These are phyloP conservation scores for Dicyrtomina minuta DNA, from an alignment of 2,888 invertebrate genomes.

Conservation along the genomic window DNA sequence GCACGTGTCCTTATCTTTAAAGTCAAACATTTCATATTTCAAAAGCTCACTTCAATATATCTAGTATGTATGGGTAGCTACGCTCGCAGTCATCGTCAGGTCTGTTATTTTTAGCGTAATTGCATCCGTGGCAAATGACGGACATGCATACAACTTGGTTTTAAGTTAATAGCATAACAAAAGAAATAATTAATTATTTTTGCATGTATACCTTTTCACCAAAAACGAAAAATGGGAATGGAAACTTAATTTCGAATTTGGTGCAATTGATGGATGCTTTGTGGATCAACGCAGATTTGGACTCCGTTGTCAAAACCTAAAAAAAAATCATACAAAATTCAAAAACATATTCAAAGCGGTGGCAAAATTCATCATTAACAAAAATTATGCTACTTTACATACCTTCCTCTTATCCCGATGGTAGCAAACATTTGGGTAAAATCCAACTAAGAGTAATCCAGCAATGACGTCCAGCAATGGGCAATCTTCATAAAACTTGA, in stretches of 20 bases:
- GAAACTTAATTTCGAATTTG: constrained; percentile 77
- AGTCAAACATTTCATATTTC: too few relatives aligned
- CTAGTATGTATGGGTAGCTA: too few relatives aligned
- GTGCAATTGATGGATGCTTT: constrained; percentile 95
- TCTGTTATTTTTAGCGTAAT: too few relatives aligned
- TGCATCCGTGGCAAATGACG: too few relatives aligned
- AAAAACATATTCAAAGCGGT: background rate
- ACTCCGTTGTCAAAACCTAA: constrained; percentile 87
- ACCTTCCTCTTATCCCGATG: constrained; percentile 94
- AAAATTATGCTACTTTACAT: constrained; percentile 8
- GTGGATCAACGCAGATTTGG: constrained; percentile 90
- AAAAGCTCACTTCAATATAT: too few relatives aligned
- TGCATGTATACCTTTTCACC: constrained; percentile 78
- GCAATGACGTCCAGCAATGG: constrained; percentile 78
- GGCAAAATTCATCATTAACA: background rate
- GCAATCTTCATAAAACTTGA: constrained; percentile 75
- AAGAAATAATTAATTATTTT: too few relatives aligned
- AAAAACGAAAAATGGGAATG: constrained; percentile 94
- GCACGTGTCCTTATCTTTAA: constrained; percentile 82
- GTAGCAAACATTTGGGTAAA: constrained; percentile 95
- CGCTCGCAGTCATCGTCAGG: too few relatives aligned
- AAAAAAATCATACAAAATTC: background rate
- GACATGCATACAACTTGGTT: too few relatives aligned
- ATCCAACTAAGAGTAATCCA: constrained; percentile 82
- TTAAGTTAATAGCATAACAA: too few relatives aligned